Evolutionary conservation across 1,140 invertebrate genomes (phyloP).

Genomic region (Marisa cornuarietis): DNA sequence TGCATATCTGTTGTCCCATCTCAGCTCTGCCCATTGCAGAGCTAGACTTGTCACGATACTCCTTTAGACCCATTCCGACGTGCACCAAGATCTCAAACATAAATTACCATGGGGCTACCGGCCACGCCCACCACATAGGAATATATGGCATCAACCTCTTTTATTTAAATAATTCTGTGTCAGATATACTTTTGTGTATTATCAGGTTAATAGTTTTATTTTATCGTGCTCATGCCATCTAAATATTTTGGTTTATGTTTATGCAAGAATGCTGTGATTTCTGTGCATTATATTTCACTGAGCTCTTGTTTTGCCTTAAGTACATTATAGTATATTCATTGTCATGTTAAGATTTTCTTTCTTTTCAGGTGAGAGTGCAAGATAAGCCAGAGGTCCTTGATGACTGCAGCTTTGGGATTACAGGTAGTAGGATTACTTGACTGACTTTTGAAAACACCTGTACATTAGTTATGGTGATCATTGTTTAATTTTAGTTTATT

Average conservation of each 20-base stretch:
- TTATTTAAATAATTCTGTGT: too few species aligned
- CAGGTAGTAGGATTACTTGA: slow-evolving; percentile 36
- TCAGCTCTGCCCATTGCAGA: too few species aligned
- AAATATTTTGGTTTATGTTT: background rate
- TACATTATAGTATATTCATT: background rate
- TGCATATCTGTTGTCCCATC: too few species aligned
- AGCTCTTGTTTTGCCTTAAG: background rate
- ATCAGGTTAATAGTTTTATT: too few species aligned
- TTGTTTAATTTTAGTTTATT: background rate
- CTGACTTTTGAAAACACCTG: background rate
- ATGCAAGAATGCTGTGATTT: too few species aligned
- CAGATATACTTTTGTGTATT: too few species aligned
- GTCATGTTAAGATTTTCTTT: slow-evolving; percentile 21
- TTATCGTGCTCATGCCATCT: background rate
- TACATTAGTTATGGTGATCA: background rate
- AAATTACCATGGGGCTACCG: too few species aligned
- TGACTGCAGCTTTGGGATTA: slow-evolving; percentile 58
- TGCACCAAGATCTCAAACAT: background rate
- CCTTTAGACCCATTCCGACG: background rate
- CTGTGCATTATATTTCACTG: background rate
- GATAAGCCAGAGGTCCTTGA: slow-evolving; percentile 49
- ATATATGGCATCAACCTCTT: too few species aligned
- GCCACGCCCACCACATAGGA: too few species aligned
- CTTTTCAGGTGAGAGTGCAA: slow-evolving; percentile 48
- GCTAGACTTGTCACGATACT: too few species aligned